Conservation (phyloP, 2,888 invertebrate genomes). For the Strigamia maritima region DNA sequence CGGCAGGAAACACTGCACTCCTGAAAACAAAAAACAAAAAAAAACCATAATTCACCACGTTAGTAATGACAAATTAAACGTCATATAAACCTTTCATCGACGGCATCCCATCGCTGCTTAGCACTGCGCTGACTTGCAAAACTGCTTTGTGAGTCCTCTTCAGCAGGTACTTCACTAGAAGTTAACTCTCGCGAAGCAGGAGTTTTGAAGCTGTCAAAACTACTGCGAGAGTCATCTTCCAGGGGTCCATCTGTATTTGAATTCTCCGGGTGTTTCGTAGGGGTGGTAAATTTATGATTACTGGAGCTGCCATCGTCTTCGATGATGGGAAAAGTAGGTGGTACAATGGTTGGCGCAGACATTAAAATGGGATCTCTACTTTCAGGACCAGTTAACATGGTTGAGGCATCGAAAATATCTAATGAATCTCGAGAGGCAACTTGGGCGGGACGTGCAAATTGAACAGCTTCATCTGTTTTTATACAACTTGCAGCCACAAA, state of each 20-base stretch:
- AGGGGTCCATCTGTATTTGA: slow-evolving; percentile 7
- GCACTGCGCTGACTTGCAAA: slow-evolving; percentile 42
- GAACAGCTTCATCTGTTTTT: slow-evolving; percentile 1
- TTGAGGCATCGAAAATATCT: slow-evolving; percentile 31
- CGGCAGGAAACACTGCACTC: slow-evolving; percentile 59
- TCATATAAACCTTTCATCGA: slow-evolving; percentile 39
- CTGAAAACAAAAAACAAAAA: slow-evolving; percentile 18
- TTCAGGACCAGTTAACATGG: slow-evolving; percentile 34
- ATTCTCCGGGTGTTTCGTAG: slow-evolving; percentile 12
- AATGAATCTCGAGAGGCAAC: slow-evolving; percentile 16
- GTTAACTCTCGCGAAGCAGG: slow-evolving; percentile 34
- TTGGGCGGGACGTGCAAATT: slow-evolving; percentile 18
- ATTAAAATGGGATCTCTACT: background rate
- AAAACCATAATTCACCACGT: background rate
- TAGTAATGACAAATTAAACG: background rate
- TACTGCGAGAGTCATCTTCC: slow-evolving; percentile 41
- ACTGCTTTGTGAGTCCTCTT: slow-evolving; percentile 43
- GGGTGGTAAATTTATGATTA: background rate
- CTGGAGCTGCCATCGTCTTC: slow-evolving; percentile 35
- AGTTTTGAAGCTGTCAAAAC: slow-evolving; percentile 42
- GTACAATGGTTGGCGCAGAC: background rate
- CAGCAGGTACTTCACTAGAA: slow-evolving; percentile 38
- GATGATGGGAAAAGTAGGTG: slow-evolving; percentile 12
- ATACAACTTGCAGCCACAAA: background rate
- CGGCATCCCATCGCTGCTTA: slow-evolving; percentile 40